phyloP scores from a whole-genome alignment of 2,797 vertebrate genomes.

The Atherinosoma microstoma region DNA sequence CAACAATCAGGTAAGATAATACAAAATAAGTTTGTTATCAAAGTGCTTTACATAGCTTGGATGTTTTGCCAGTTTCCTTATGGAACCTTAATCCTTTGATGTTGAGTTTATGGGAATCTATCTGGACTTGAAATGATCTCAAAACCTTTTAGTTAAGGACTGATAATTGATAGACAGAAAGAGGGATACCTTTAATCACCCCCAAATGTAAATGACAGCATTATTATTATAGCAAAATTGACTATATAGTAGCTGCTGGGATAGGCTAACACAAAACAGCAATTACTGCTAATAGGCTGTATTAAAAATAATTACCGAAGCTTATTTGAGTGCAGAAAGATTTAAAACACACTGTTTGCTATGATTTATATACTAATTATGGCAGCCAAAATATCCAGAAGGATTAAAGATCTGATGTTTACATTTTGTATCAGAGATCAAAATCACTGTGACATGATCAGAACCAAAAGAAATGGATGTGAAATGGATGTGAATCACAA shows the following conservation, averaged over 20 bases:
- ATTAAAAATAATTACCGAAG: not conserved
- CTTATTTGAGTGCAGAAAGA: not conserved
- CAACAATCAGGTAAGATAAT: conserved; percentile 61
- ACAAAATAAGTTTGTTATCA: conserved; percentile 4
- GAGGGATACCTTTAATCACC: no score
- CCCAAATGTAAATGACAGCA: not conserved
- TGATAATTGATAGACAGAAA: not conserved
- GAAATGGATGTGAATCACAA: not conserved
- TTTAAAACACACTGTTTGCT: not conserved
- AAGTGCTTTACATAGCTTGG: not conserved
- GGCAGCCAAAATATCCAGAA: no score
- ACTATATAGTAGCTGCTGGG: not conserved
- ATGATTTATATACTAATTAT: not conserved
- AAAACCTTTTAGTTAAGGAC: not conserved
- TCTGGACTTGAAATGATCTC: not conserved
- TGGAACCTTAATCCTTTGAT: conserved; percentile 25
- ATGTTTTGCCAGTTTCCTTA: conserved; percentile 15
- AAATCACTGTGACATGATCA: not conserved
- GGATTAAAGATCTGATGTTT: not conserved
- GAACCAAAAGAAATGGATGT: not conserved
- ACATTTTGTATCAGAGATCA: not conserved
- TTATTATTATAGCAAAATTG: not conserved
- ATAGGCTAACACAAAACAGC: not conserved
- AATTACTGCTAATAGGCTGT: not conserved
- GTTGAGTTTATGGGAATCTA: not conserved